phyloP scores from a whole-genome alignment of 2,113 vertebrate species.

The Baryphthengus martii region DNA sequence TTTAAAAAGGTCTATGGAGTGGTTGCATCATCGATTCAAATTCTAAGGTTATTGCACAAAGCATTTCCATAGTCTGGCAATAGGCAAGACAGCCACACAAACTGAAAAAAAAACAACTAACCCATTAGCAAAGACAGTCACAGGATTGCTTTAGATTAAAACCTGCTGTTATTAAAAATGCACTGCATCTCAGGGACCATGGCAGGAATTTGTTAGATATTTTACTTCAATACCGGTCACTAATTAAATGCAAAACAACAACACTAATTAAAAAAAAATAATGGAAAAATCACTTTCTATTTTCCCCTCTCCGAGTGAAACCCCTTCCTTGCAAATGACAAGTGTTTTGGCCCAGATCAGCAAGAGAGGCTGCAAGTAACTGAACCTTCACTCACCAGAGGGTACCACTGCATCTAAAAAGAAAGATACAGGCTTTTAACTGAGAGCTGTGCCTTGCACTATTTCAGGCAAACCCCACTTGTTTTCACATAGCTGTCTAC shows the following conservation, averaged over 20 bases:
- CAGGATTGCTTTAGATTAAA: background rate
- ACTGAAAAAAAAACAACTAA: background rate
- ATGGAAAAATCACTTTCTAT: background rate
- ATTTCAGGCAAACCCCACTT: background rate
- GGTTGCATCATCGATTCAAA: background rate
- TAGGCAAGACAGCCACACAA: background rate
- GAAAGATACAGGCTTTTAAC: background rate
- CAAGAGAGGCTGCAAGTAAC: background rate
- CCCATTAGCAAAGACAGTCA: background rate
- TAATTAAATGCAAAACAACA: conserved; percentile 42
- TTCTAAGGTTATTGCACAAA: background rate
- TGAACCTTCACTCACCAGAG: background rate
- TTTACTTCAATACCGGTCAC: background rate
- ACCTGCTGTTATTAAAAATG: background rate
- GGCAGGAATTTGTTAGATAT: background rate
- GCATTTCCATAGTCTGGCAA: background rate
- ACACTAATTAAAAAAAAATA: background rate
- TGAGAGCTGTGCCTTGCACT: background rate
- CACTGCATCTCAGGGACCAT: background rate
- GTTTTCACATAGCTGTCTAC: background rate
- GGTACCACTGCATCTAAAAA: background rate
- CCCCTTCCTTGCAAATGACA: background rate
- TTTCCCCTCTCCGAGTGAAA: background rate
- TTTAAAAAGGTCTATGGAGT: background rate
- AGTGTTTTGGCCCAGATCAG: background rate